These are phyloP conservation scores for Petrolisthes manimaculis DNA, from an alignment of 2,888 invertebrate genomes.

Conservation along the genomic window DNA sequence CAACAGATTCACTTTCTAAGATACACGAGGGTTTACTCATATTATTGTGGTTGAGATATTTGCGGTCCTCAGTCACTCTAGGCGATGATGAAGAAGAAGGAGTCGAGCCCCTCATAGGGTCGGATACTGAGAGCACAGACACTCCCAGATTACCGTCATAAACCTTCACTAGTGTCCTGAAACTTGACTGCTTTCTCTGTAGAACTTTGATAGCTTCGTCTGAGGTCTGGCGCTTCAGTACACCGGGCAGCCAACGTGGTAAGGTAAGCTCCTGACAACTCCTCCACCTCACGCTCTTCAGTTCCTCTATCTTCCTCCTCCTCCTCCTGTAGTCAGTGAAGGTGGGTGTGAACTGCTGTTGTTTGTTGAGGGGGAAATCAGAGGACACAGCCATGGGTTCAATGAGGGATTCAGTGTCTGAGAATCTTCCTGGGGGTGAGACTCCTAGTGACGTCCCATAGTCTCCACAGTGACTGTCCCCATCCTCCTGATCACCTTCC, in stretches of 20 bases:
- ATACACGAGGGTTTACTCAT: too few relatives aligned
- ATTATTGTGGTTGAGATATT: too few relatives aligned
- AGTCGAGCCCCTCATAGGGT: not conserved
- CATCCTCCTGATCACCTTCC: slow-evolving; percentile 35
- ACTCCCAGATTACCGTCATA: slow-evolving; percentile 44
- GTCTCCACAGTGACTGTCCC: slow-evolving; percentile 40
- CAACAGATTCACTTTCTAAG: too few relatives aligned
- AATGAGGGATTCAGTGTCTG: slow-evolving; percentile 39
- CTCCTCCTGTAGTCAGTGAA: not conserved
- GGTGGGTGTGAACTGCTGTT: not conserved
- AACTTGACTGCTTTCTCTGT: not conserved
- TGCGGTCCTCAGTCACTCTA: too few relatives aligned
- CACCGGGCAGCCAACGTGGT: not conserved
- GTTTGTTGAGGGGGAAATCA: slow-evolving; percentile 24
- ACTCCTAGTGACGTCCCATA: slow-evolving; percentile 25
- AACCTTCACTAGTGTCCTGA: slow-evolving; percentile 22
- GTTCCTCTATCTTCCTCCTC: slow-evolving; percentile 3
- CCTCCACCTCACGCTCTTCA: slow-evolving; percentile 33
- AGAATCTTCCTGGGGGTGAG: slow-evolving; percentile 23
- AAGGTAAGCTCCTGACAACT: slow-evolving; percentile 34
- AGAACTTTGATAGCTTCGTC: slow-evolving; percentile 22
- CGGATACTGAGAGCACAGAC: slow-evolving; percentile 28
- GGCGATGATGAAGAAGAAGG: not conserved
- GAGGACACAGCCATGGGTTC: slow-evolving; percentile 34
- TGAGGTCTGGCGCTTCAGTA: slow-evolving; percentile 36